These are phyloP conservation scores for Aphaenogaster ashmeadi DNA, from an alignment of 1,140 invertebrate genomes.

Conservation along the genomic window DNA sequence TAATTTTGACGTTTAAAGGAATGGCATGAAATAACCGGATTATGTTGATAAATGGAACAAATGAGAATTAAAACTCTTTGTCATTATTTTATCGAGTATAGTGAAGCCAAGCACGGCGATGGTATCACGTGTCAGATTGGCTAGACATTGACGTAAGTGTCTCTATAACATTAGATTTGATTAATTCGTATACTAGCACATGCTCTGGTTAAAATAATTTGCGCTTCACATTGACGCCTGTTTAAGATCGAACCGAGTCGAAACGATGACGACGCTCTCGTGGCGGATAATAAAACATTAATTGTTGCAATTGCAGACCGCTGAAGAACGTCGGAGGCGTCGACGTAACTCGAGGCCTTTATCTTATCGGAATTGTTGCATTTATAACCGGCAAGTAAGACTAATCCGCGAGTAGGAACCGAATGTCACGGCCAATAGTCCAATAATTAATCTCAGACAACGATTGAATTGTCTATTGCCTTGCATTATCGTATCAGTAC, in stretches of 20 bases:
- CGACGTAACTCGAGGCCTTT: not conserved
- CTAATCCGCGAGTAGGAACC: not conserved
- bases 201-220: slow-evolving; percentile 36
- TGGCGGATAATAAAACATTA: slow-evolving; percentile 29
- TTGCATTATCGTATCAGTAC: not conserved
- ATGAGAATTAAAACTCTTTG: not conserved
- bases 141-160: slow-evolving; percentile 35
- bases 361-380: slow-evolving; percentile 39
- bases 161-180: slow-evolving; percentile 31
- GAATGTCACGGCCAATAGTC: slow-evolving; percentile 42
- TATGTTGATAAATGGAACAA: not conserved
- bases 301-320: slow-evolving; percentile 7
- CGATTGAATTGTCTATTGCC: not conserved
- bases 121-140: slow-evolving; percentile 16
- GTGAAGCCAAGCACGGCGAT: not conserved
- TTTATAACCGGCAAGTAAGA: slow-evolving; percentile 14
- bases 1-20: not conserved
- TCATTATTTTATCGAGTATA: slow-evolving; percentile 8
- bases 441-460: slow-evolving; percentile 29
- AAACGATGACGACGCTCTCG: not conserved
- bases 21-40: not conserved
- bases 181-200: slow-evolving; percentile 4
- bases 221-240: slow-evolving; percentile 17
- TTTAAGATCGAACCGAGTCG: slow-evolving; percentile 43
- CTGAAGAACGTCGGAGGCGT: not conserved